Base-by-base conservation (phyloP, 1,140 invertebrate species). In the Antheraea mylitta region DNA sequence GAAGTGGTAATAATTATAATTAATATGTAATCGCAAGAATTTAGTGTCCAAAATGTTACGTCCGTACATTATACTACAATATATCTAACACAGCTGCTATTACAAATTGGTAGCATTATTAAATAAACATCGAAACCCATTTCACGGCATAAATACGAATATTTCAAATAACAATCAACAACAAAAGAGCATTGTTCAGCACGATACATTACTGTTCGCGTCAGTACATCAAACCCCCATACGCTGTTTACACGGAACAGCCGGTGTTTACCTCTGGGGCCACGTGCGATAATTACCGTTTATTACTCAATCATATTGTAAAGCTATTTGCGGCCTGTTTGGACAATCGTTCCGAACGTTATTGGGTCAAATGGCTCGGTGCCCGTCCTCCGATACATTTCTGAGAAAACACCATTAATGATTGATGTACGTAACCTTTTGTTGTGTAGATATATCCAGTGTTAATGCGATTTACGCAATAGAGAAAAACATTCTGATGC, bases 251-350 rank as follows among this genome's bases (percentile, higher is more conserved):
- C 83, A 67, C 48, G n/a, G 10, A 9, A 13, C 60, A 48, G 53
- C 22, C 71, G 66, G 38, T 83, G 83, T 83, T 85, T 84, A 83
- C 79, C 64, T 62, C 19, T 42, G 58, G 75, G 76, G 81, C 83
- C 85, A 87, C 87, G 82, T 88, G 86, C 77, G 73, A 75, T 86
- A 87, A 88, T 87, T 87, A 87, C 68, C 71, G 70, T 71, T 78
- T 78, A 79, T 86, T 87, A 82, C 83, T 85, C 85, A 86, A 87
- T 87, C 79, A 82, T 89, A 85, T 80, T 82, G 78, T 80, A 62
- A 64, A 66, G 76, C 73, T 88, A 88, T 86, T 86, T 70, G 74
- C 67, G 79, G 78, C 75, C 65, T 88, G 81, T 82, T 85, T 85
- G 67, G 71, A 73, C 67, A 75, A 74, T 61, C 61, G 64, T 70